These are phyloP conservation scores for Apantesis nais DNA, from an alignment of 2,888 invertebrate species.

Conservation along the genomic window DNA sequence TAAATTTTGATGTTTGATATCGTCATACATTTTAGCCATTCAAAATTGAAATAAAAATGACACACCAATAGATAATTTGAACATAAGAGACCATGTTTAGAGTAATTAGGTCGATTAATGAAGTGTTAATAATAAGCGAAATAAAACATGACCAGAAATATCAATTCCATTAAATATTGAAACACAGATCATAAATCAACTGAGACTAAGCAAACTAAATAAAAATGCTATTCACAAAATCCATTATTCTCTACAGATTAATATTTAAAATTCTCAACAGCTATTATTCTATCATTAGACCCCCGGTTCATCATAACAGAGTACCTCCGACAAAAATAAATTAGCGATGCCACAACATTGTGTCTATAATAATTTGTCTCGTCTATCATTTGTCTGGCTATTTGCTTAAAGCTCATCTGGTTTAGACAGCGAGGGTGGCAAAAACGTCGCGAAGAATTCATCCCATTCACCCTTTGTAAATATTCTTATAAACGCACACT, in stretches of 20 bases:
- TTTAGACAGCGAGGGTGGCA: conserved; percentile 60
- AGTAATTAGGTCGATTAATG: neutral
- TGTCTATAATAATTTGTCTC: conserved; percentile 69
- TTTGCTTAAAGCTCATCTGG: conserved; percentile 71
- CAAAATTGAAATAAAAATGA: too few species aligned
- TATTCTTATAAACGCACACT: conserved; percentile 25
- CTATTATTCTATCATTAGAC: conserved; percentile 30
- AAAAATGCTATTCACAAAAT: conserved; percentile 9
- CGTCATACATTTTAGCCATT: too few species aligned
- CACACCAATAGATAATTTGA: too few species aligned
- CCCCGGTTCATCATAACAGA: conserved; percentile 31
- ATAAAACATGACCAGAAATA: conserved; percentile 4
- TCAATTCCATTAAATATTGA: neutral
- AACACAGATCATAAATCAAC: conserved; percentile 7
- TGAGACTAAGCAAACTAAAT: conserved; percentile 12
- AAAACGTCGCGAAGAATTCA: conserved; percentile 52
- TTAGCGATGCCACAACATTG: conserved; percentile 57
- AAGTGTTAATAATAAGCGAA: neutral
- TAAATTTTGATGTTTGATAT: neutral
- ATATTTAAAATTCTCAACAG: conserved; percentile 28
- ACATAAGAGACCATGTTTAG: neutral
- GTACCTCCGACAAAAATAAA: conserved; percentile 47
- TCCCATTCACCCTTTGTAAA: conserved; percentile 42
- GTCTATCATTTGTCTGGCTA: conserved; percentile 71
- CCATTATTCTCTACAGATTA: conserved; percentile 20